Base-by-base conservation (phyloP, 2,797 vertebrate species). In the Centropyge bicolor region DNA sequence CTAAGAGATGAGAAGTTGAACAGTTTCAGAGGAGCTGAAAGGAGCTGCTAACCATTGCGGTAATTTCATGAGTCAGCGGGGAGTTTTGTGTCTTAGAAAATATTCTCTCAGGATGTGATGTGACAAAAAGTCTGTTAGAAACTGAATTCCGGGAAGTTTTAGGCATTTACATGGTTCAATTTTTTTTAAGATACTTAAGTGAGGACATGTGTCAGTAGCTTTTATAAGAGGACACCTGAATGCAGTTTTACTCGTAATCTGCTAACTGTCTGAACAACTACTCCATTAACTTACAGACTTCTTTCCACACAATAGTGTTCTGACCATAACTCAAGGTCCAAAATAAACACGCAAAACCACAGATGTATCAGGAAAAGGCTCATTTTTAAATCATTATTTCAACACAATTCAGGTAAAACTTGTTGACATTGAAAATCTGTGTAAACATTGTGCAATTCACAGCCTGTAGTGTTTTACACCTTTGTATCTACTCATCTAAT, bases 381-480 rank as follows among this genome's bases (percentile, higher is more conserved):
- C 3, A 63, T 54, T 4, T 55, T 20, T 65, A n/a, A 64, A 27
- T 13, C 49, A 67, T 49, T 22, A 36, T 19, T 57, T 48, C 7
- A 66, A 11, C 45, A 70, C 5, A 76, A 14, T 22, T 70, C 17
- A 64, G 57, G 40, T 67, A n/a, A 16, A 80, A 41, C 11, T 14
- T 27, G 8, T 27, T 65, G 2, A 51, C 48, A 46, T 14, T 20
- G 49, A 62, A n/a, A 68, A 66, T 57, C 52, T 66, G 40, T 77
- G 67, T 22, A 70, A 70, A 73, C 38, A 73, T 45, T 73, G 61
- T 86, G 72, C 76, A 81, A 64, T 45, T 45, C 14, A 55, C 51
- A 52, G 51, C 54, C 55, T 56, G 5, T 12, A 41, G 38, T 24
- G 5, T 62, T 19, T 19, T 2, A 24, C 41, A 14, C 10, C 4